These are phyloP conservation scores for Pavo muticus DNA, from an alignment of 2,113 vertebrate genomes.

Conservation along the genomic window DNA sequence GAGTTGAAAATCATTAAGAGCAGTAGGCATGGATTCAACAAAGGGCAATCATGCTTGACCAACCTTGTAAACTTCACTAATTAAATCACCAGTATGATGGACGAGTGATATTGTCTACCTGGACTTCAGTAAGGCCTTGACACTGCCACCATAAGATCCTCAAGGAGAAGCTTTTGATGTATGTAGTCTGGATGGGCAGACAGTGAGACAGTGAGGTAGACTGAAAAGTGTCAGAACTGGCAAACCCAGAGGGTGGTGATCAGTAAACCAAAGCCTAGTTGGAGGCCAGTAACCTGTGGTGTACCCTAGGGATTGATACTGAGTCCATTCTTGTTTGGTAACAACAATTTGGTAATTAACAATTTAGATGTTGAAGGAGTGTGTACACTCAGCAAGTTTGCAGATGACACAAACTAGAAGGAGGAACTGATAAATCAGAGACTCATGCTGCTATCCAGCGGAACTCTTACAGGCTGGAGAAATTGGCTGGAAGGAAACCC, in stretches of 20 bases:
- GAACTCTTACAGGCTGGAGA: background rate
- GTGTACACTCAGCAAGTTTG: background rate
- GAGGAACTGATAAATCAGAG: background rate
- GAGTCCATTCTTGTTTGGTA: background rate
- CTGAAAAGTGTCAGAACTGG: background rate
- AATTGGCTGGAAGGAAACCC: background rate
- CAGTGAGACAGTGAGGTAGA: background rate
- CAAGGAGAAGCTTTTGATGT: background rate
- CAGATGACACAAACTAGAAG: background rate
- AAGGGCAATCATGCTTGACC: background rate
- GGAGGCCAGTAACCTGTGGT: background rate
- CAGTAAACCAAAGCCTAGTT: background rate
- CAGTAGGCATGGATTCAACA: background rate
- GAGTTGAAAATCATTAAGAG: background rate
- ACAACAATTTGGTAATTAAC: background rate
- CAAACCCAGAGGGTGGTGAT: background rate
- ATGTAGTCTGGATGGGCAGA: background rate
- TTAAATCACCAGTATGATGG: background rate
- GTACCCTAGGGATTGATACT: background rate
- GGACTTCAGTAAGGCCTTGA: background rate
- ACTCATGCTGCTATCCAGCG: background rate
- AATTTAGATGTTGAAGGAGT: background rate
- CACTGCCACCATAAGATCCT: background rate
- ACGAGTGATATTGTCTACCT: background rate
- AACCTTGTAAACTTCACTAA: background rate